Conservation (phyloP, 2,888 invertebrate species). For the Empis stercorea region DNA sequence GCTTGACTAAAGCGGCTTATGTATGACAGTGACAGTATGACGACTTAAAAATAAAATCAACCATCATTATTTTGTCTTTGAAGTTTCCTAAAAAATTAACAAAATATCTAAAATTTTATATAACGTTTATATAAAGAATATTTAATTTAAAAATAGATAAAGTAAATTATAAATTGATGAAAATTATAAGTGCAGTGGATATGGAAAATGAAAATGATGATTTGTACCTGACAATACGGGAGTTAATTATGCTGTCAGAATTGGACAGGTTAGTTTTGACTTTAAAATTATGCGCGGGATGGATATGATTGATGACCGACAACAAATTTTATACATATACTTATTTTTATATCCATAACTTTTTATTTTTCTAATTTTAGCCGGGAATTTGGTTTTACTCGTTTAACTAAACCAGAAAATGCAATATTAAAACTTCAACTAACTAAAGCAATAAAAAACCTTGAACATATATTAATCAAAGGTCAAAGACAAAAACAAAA, state of each 20-base stretch:
- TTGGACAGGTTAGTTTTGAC: constrained; percentile 60
- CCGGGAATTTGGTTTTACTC: constrained; percentile 82
- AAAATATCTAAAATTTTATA: no score
- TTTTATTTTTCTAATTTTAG: constrained; percentile 40
- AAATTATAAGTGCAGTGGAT: neutral
- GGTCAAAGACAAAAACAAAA: constrained; percentile 49
- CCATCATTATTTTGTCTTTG: no score
- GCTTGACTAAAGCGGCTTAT: no score
- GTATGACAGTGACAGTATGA: no score
- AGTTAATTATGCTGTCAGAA: constrained; percentile 73
- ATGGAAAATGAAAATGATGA: constrained; percentile 1
- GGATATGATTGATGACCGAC: neutral
- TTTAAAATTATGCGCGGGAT: neutral
- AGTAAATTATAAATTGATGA: no score
- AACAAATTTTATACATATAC: neutral
- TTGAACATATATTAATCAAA: constrained; percentile 75
- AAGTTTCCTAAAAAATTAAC: no score
- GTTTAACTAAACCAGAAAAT: constrained; percentile 69
- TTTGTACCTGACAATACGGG: constrained; percentile 35
- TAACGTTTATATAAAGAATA: no score
- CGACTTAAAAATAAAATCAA: no score
- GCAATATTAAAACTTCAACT: constrained; percentile 66
- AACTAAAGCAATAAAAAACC: constrained; percentile 70
- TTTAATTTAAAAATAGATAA: no score
- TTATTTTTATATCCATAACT: neutral